Conservation (phyloP, 2,113 vertebrate genomes). For the Bettongia penicillata region DNA sequence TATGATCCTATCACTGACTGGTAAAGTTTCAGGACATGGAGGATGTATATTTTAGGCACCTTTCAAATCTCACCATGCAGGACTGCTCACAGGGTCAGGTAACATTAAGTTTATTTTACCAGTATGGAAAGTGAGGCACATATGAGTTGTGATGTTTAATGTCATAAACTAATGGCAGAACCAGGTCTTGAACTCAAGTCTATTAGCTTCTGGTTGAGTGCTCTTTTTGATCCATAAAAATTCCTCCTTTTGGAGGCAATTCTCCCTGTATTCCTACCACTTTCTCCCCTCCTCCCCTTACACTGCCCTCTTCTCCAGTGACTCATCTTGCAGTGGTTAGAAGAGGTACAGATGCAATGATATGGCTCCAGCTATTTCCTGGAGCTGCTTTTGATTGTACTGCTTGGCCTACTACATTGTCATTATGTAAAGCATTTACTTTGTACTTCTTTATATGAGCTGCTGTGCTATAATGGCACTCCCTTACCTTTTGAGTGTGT, state of each 20-base stretch:
- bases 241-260: not conserved
- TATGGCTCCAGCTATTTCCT: not conserved
- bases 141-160: not conserved
- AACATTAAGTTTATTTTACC: not conserved
- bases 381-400: not conserved
- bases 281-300: not conserved
- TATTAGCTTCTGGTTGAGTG: not conserved
- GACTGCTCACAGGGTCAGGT: not conserved
- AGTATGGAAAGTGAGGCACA: not conserved
- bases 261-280: not conserved
- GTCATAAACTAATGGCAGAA: not conserved
- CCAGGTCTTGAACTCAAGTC: not conserved
- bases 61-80: not conserved
- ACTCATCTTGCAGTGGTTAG: not conserved
- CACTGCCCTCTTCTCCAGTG: not conserved
- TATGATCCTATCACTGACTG: not conserved
- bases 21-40: not conserved
- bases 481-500: not conserved
- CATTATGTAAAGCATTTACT: not conserved
- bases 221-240: not conserved
- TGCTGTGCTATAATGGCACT: not conserved
- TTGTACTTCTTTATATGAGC: slow-evolving; percentile 21
- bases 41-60: not conserved
- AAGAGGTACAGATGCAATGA: not conserved
- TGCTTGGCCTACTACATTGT: not conserved